Percentiles rank a stretch among this genome's conserved stretches.
Evolutionary conservation across 2,888 invertebrate species (phyloP).

Genomic region (Petrolisthes manimaculis): DNA sequence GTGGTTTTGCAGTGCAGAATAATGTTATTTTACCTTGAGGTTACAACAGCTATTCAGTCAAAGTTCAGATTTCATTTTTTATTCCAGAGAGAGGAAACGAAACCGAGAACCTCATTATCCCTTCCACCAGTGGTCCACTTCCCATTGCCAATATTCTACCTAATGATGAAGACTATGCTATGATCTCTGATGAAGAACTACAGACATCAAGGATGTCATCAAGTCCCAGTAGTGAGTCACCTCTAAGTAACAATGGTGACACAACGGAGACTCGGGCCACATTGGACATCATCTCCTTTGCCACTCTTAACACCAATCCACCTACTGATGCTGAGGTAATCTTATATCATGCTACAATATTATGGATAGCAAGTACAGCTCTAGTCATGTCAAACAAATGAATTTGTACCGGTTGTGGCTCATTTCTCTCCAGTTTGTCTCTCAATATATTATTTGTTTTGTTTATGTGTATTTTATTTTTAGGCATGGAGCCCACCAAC

Average conservation of each 20-base stretch:
- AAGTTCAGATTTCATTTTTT: not conserved
- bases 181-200: slow-evolving; percentile 52
- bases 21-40: no score
- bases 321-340: slow-evolving; percentile 44
- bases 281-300: slow-evolving; percentile 27
- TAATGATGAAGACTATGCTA: slow-evolving; percentile 43
- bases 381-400: not conserved
- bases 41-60: no score
- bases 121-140: slow-evolving; percentile 12
- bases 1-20: no score
- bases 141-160: slow-evolving; percentile 20
- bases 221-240: slow-evolving; percentile 41
- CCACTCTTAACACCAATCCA: slow-evolving; percentile 26
- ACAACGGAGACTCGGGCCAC: slow-evolving; percentile 41
- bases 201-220: slow-evolving; percentile 42
- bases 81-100: not conserved
- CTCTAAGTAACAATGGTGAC: slow-evolving; percentile 25
- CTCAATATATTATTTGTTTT: not conserved
- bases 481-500: not conserved
- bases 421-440: not conserved
- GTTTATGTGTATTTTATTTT: not conserved
- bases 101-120: not conserved
- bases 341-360: not conserved
- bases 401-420: not conserved
- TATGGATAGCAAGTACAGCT: not conserved